A percentile compares a stretch with the other conserved stretches of the same genome.
These are phyloP conservation scores for Lophius piscatorius DNA, from an alignment of 2,113 vertebrate species.

Conservation along the genomic window DNA sequence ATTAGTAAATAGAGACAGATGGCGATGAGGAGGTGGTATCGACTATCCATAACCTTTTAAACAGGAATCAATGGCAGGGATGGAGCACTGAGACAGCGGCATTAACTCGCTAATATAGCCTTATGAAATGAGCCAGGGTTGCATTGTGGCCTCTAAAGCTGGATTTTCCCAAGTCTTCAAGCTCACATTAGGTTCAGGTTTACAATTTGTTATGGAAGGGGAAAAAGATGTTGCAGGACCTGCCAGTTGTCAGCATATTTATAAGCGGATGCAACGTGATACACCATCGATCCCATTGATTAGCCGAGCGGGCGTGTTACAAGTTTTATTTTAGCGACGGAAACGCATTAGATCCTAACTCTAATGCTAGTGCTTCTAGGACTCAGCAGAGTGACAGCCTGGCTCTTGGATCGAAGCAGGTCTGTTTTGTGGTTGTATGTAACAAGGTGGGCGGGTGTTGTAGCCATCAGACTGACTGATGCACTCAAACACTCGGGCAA, in stretches of 20 bases:
- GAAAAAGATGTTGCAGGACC: conserved; percentile 19
- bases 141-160: conserved; percentile 23
- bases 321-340: conserved; percentile 84
- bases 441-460: conserved; percentile 25
- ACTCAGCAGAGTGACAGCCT: conserved; percentile 3
- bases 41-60: conserved; percentile 91
- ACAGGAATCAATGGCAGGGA: conserved; percentile 83
- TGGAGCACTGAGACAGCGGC: conserved; percentile 84
- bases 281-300: conserved; percentile 78
- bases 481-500: conserved; percentile 2
- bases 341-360: conserved; percentile 75
- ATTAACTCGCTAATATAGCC: conserved; percentile 84
- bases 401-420: conserved; percentile 18
- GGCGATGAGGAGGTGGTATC: conserved; percentile 84
- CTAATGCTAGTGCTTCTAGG: neutral
- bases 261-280: conserved; percentile 44
- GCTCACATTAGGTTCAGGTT: neutral
- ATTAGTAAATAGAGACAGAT: conserved; percentile 98
- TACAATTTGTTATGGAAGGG: neutral
- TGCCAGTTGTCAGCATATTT: conserved; percentile 60
- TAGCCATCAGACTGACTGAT: conserved; percentile 8
- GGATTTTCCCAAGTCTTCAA: conserved; percentile 7
- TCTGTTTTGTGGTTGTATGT: conserved; percentile 29
- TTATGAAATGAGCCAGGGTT: conserved; percentile 78
- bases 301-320: conserved; percentile 76